Conservation (phyloP, 2,113 vertebrate genomes). For the Bufo gargarizans region DNA sequence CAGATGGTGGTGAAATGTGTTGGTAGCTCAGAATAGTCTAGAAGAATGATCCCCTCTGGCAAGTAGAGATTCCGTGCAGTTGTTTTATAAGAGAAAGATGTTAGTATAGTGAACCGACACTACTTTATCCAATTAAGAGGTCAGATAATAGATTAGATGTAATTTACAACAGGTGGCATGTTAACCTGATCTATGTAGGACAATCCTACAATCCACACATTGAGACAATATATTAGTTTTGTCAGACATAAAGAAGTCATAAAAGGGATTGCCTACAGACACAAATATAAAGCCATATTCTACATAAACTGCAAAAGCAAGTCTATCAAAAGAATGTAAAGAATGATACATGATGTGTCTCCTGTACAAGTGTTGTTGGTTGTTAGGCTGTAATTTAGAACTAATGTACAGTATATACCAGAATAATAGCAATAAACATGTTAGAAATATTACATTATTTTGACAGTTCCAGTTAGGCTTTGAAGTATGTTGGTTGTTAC, state of each 20-base stretch:
- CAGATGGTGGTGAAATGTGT: slow-evolving; percentile 15
- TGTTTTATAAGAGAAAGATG: slow-evolving; percentile 45
- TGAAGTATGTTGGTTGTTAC: neutral
- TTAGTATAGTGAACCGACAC: slow-evolving; percentile 30
- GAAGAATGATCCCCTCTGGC: neutral
- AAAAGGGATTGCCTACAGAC: neutral
- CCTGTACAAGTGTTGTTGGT: neutral
- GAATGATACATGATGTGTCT: neutral
- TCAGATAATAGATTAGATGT: slow-evolving; percentile 49
- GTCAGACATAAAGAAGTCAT: neutral
- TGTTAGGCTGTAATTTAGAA: neutral
- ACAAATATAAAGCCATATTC: neutral
- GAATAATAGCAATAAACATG: neutral
- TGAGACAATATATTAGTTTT: slow-evolving; percentile 39
- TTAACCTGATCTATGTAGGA: slow-evolving; percentile 27
- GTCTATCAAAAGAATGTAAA: neutral
- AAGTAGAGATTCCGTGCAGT: slow-evolving; percentile 28
- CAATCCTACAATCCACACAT: slow-evolving; percentile 13
- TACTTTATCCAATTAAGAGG: slow-evolving; percentile 53
- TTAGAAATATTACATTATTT: neutral
- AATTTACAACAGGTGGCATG: slow-evolving; percentile 40
- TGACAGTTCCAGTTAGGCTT: neutral
- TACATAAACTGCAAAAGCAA: neutral
- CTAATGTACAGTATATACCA: neutral
- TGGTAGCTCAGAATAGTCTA: neutral